phyloP scores from a whole-genome alignment of 2,888 invertebrate genomes.

The Molorchus minor region DNA sequence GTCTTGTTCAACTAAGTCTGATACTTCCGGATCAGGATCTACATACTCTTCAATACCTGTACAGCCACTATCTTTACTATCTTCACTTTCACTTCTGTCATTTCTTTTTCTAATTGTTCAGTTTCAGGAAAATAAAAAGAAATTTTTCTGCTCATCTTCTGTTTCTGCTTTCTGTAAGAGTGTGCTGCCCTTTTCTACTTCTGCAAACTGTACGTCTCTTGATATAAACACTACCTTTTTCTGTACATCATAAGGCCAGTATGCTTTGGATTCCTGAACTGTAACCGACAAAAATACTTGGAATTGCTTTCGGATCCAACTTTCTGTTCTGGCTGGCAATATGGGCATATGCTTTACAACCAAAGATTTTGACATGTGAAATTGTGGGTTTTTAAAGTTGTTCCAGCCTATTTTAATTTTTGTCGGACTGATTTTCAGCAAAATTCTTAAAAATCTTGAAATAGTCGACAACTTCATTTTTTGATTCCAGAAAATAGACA shows the following conservation, averaged over 20 bases:
- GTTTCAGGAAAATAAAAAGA: no score
- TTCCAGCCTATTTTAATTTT: background rate
- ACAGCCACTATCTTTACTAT: no score
- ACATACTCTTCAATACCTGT: no score
- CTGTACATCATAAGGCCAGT: conserved; percentile 5
- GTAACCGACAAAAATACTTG: conserved; percentile 11
- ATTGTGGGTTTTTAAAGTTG: background rate
- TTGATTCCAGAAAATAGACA: background rate
- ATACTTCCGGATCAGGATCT: no score
- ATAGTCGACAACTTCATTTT: background rate
- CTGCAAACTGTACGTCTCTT: no score
- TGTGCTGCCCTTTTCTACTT: no score
- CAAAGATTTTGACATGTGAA: background rate
- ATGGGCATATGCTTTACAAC: conserved; percentile 15
- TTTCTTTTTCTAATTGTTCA: no score
- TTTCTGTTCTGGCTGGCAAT: conserved; percentile 7
- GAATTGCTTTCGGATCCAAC: conserved; percentile 1
- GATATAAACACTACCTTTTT: background rate
- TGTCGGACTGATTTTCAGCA: background rate
- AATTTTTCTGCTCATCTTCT: no score
- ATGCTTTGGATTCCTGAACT: conserved; percentile 11
- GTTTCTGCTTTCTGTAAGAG: no score
- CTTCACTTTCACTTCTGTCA: no score
- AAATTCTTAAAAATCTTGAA: conserved; percentile 2
- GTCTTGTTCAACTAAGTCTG: no score